Conservation (phyloP, 2,797 vertebrate species). For the Pangasius krempfi region DNA sequence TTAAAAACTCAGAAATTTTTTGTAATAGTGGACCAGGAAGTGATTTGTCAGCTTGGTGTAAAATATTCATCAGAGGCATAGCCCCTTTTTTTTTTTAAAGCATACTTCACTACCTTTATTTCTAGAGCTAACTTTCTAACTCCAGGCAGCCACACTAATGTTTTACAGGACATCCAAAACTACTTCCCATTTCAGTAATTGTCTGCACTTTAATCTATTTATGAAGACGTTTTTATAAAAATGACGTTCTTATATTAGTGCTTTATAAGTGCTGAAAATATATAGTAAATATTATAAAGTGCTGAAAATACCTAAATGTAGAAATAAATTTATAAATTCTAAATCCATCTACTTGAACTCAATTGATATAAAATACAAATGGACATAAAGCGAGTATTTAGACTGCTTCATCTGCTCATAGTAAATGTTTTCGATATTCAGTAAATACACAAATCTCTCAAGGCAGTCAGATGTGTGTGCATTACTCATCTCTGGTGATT, state of each 20-base stretch:
- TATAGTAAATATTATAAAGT: too few species aligned
- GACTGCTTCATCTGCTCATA: background rate
- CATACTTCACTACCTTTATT: background rate
- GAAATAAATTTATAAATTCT: background rate
- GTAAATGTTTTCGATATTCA: background rate
- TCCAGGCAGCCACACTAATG: background rate
- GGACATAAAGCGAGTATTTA: background rate
- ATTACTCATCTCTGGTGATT: background rate
- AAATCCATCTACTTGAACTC: background rate
- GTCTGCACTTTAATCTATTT: background rate
- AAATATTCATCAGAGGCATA: background rate
- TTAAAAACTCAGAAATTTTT: background rate
- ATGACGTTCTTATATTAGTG: background rate
- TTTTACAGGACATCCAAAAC: background rate
- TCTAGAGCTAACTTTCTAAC: background rate
- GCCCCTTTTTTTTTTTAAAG: background rate
- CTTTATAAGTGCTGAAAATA: background rate
- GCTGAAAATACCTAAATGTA: background rate
- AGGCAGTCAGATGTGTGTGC: background rate
- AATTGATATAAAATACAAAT: background rate
- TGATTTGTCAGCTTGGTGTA: background rate
- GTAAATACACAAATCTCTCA: background rate
- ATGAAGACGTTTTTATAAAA: background rate
- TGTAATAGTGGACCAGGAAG: background rate
- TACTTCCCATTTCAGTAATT: background rate